A percentile compares a stretch with the other conserved stretches of the same genome.
These are phyloP conservation scores for Holcopasites calliopsidis DNA, from an alignment of 1,140 invertebrate genomes.

Conservation along the genomic window DNA sequence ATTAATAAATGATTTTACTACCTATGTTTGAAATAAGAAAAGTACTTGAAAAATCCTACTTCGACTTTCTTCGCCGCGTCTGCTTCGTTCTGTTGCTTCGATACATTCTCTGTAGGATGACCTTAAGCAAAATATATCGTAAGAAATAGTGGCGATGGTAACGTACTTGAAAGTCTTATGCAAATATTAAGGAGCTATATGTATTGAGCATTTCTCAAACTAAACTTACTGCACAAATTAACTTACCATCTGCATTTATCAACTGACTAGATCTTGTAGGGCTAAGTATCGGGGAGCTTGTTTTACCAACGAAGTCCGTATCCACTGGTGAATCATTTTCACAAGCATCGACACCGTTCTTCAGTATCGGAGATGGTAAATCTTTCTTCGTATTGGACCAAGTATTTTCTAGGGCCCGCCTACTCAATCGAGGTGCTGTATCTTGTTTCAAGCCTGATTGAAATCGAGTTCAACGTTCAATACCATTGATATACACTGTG, in stretches of 20 bases:
- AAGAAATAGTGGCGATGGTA: not conserved
- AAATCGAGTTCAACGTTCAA: not conserved
- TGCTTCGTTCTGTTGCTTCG: slow-evolving; percentile 38
- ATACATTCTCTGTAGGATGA: slow-evolving; percentile 37
- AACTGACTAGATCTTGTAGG: slow-evolving; percentile 64
- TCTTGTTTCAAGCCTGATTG: slow-evolving; percentile 54
- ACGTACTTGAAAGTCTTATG: too few species aligned
- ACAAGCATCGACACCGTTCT: slow-evolving; percentile 51
- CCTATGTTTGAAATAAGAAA: not conserved
- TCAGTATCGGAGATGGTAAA: slow-evolving; percentile 74
- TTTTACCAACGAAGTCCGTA: slow-evolving; percentile 61
- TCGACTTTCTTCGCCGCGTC: slow-evolving; percentile 40
- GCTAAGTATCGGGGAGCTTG: slow-evolving; percentile 71
- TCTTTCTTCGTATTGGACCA: slow-evolving; percentile 62
- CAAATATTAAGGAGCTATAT: too few species aligned
- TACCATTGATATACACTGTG: not conserved
- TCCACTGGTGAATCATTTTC: slow-evolving; percentile 50
- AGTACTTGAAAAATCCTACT: slow-evolving; percentile 34
- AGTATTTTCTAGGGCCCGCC: slow-evolving; percentile 62
- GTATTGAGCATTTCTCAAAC: too few species aligned
- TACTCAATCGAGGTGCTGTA: slow-evolving; percentile 59
- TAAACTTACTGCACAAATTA: too few species aligned
- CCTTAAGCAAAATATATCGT: slow-evolving; percentile 22
- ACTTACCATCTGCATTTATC: slow-evolving; percentile 59
- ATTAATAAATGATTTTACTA: not conserved